A percentile compares a stretch with the other conserved stretches of the same genome.
Evolutionary conservation across 2,113 vertebrate genomes (phyloP).

Genomic region (Motacilla alba): DNA sequence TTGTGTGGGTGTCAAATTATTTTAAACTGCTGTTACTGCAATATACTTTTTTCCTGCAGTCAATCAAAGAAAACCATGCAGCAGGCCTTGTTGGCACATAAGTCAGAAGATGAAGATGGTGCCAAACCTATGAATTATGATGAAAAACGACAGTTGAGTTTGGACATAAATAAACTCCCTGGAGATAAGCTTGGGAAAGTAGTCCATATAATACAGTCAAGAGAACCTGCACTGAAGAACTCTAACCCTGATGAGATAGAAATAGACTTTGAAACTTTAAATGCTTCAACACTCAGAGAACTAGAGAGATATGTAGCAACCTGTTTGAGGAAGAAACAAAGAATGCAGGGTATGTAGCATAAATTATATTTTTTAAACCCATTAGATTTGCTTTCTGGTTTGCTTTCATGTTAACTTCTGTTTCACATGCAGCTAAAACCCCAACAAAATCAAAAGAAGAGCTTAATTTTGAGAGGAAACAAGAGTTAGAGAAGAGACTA

Average conservation of each 20-base stretch:
- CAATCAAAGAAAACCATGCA: slow-evolving; percentile 65
- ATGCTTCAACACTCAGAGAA: slow-evolving; percentile 83
- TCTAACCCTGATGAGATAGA: slow-evolving; percentile 81
- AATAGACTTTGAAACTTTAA: slow-evolving; percentile 89
- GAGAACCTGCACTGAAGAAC: slow-evolving; percentile 76
- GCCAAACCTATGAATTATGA: slow-evolving; percentile 81
- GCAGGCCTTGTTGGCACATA: slow-evolving; percentile 6
- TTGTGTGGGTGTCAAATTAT: slow-evolving; percentile 22
- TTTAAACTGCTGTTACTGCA: slow-evolving; percentile 10
- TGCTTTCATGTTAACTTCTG: background rate
- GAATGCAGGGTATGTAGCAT: slow-evolving; percentile 70
- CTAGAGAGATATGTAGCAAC: slow-evolving; percentile 81
- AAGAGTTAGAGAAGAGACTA: slow-evolving; percentile 65
- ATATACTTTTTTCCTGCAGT: slow-evolving; percentile 59
- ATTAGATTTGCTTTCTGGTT: background rate
- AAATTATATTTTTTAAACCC: background rate
- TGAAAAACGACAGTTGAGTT: slow-evolving; percentile 85
- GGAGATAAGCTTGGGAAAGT: slow-evolving; percentile 84
- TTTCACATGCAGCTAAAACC: slow-evolving; percentile 62
- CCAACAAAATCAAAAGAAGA: slow-evolving; percentile 64
- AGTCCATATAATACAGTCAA: slow-evolving; percentile 83
- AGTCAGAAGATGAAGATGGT: slow-evolving; percentile 68
- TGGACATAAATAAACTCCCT: slow-evolving; percentile 87
- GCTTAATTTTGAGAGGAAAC: slow-evolving; percentile 62
- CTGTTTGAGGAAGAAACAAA: slow-evolving; percentile 77